Conservation (phyloP, 2,797 vertebrate species). For the Moxostoma hubbsi region DNA sequence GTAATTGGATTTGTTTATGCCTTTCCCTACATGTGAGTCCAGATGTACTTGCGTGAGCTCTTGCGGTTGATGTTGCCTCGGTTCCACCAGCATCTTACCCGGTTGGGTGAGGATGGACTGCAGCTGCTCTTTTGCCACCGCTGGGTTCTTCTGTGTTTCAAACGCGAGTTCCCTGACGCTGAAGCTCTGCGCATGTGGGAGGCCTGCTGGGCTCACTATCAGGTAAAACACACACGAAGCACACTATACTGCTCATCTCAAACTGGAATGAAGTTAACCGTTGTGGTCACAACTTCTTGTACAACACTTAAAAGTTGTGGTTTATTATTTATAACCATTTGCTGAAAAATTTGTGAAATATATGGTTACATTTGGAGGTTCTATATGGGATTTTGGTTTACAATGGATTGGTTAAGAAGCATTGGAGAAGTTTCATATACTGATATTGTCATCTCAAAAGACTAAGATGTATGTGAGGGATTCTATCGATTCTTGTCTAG, state of each 20-base stretch:
- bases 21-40: slow-evolving; percentile 24
- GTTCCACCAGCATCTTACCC: slow-evolving; percentile 91
- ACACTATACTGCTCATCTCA: neutral
- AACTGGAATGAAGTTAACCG: neutral
- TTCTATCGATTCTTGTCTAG: too few species aligned
- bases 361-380: neutral
- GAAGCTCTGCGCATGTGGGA: slow-evolving; percentile 98
- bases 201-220: slow-evolving; percentile 99
- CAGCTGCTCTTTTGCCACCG: slow-evolving; percentile 99
- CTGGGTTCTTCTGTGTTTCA: slow-evolving; percentile 98
- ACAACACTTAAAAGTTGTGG: neutral
- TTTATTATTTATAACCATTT: neutral
- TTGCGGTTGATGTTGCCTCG: slow-evolving; percentile 87
- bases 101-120: slow-evolving; percentile 92
- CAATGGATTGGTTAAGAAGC: neutral
- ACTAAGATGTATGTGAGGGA: too few species aligned
- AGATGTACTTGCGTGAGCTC: slow-evolving; percentile 96
- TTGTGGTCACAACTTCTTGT: neutral
- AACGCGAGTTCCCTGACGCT: slow-evolving; percentile 92
- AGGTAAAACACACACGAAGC: slow-evolving; percentile 75
- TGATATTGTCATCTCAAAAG: neutral
- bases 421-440: too few species aligned
- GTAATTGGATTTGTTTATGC: too few species aligned
- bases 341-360: neutral
- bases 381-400: neutral